A percentile compares a stretch with the other conserved stretches of the same genome.
Evolutionary conservation across 2,113 vertebrate species (phyloP).

Genomic region (Cololabis saira): DNA sequence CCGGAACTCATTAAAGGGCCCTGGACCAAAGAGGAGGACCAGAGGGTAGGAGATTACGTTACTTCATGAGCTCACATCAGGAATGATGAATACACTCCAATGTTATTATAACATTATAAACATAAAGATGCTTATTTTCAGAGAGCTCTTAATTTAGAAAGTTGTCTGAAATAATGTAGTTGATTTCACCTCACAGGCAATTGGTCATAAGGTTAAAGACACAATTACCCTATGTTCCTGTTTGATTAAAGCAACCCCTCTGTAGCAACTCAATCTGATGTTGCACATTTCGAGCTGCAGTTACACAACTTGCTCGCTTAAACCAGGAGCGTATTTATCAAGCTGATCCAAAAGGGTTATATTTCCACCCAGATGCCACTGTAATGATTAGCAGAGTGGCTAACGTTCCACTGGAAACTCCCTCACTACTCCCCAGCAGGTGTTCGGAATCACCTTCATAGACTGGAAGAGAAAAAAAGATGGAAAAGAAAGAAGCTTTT

Average conservation of each 20-base stretch:
- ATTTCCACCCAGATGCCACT: slow-evolving; percentile 66
- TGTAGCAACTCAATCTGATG: slow-evolving; percentile 51
- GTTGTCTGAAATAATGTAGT: neutral
- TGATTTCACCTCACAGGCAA: slow-evolving; percentile 27
- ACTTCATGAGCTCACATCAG: neutral
- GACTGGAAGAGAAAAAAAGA: slow-evolving; percentile 32
- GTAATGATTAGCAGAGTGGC: slow-evolving; percentile 75
- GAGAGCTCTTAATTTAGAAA: neutral
- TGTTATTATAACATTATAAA: neutral
- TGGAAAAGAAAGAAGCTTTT: slow-evolving; percentile 26
- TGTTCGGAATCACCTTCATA: slow-evolving; percentile 53
- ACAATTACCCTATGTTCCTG: slow-evolving; percentile 51
- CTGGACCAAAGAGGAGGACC: slow-evolving; percentile 99
- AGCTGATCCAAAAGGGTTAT: slow-evolving; percentile 44
- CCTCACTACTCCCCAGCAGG: slow-evolving; percentile 68
- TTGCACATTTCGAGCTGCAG: slow-evolving; percentile 49
- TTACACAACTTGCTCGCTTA: slow-evolving; percentile 43
- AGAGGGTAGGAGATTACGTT: slow-evolving; percentile 85
- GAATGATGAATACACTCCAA: neutral
- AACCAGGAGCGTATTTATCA: slow-evolving; percentile 27
- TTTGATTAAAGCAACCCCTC: slow-evolving; percentile 59
- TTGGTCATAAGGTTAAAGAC: slow-evolving; percentile 10
- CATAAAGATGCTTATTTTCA: neutral
- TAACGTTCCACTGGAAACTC: slow-evolving; percentile 78
- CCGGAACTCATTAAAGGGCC: slow-evolving; percentile 99